Evolutionary conservation across 2,797 vertebrate genomes (phyloP), one percentile per base, ranked within the genome.

Genomic region (Dendrocincla fuliginosa): DNA sequence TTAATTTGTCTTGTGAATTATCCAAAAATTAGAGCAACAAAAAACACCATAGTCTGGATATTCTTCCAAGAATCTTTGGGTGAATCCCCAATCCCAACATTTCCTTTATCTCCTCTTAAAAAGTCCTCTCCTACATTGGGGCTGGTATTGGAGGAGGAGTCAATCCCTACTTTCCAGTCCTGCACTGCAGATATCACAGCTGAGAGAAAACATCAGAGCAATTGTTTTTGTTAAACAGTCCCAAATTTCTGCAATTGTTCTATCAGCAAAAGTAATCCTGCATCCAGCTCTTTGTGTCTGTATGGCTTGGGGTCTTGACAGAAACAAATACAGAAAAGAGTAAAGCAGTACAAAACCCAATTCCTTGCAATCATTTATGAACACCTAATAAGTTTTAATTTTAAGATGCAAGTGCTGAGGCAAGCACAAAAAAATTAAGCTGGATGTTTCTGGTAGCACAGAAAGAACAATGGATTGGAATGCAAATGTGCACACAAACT

Each of bases 401-500:
- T 90, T 88, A 90, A 90, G 86, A 90, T 42, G 3, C 32, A 87
- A 91, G 61, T 87, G 78, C 71, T 92, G 88, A 95, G 65, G 84
- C 81, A 96, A 92, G 82, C 88, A 92, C 68, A 77, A 95, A 89
- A 71, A 94, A 93, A 95, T 96, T 60, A 87, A 75, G 92, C 74
- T 89, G 89, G 46, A 94, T 82, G 71, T 65, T 49, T 84, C 52
- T 83, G 73, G 64, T 71, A 92, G 84, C 63, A 82, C 16, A 93
- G 47, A 77, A 90, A 78, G 91, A 96, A 86, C 90, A 95, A 93
- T 57, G 79, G 61, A 69, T 73, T 96, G 68, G 85, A 95, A 96
- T 96, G 93, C 88, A 94, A 95, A 97, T 93, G 70, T 90, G 68
- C 84, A 81, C 86, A 87, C 84, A 87, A 96, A 92, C 90, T 94